Evolutionary conservation across 2,113 vertebrate species (phyloP), one percentile per base, ranked within the genome.

Genomic region (Amazona vittata): DNA sequence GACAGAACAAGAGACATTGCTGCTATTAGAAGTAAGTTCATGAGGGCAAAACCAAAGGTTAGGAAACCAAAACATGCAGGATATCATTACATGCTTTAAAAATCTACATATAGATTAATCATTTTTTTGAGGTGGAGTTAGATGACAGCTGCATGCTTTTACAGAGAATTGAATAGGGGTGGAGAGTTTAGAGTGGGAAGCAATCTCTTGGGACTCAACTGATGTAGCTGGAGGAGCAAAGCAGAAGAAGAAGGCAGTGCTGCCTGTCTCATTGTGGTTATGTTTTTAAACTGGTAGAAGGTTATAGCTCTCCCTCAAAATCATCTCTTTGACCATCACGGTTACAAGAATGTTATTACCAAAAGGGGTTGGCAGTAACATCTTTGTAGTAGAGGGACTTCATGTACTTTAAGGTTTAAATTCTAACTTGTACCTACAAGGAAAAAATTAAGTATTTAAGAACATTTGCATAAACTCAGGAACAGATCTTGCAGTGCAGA

Each of bases 1-100:
- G 99, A 99, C 99, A 0, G 99, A 99, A 80, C 99, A 99, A 92
- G 99, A 99, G 97, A 99, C 99, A 0, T 94, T 99, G 62, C 98
- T 99, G 29, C 98, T 99, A 16, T 88, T 99, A 2, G 99, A 99
- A 98, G 99, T 99, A 95, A 99, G 98, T 81, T 14, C 18, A 1
- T n/a, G 29, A 60, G 46, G 31, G 50, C 33, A 29, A 6, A 11
- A 20, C 6, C 9, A 16, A 19, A 31, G 29, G 31, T 18, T 3
- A 1, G 47, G 49, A 63, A 89, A 43, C 20, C 18, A 31, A 50
- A 57, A 4, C 43, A 4, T 16, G 8, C 29, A 24, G 47, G 35
- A 1, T n/a, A 2, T 35, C 33, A 59, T 20, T 35, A 6, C 8
- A 5, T 9, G 3, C 35, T 76, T 55, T 33, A 17, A 44, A 53